Evolutionary conservation across 2,888 invertebrate genomes (phyloP).

Genomic region (Xylota segnis): DNA sequence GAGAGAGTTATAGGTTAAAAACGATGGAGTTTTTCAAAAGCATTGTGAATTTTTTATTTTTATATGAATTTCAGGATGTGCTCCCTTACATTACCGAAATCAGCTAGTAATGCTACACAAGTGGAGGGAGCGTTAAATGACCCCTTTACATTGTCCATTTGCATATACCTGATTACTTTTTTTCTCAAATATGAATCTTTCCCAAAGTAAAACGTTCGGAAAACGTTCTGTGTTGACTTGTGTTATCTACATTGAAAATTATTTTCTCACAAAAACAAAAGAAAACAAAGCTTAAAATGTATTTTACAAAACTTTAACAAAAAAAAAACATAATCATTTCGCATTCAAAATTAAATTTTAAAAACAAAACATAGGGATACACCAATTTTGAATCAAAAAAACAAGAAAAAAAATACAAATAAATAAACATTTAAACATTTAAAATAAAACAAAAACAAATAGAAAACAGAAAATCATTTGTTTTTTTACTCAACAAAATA

Average conservation of each 20-base stretch:
- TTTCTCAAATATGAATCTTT: no score
- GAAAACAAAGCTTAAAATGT: constrained; percentile 35
- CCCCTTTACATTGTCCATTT: constrained; percentile 70
- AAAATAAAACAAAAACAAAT: constrained; percentile 13
- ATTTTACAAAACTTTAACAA: constrained; percentile 46
- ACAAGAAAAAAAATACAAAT: constrained; percentile 11
- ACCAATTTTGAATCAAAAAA: neutral
- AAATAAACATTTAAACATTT: constrained; percentile 22
- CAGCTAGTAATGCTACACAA: constrained; percentile 46
- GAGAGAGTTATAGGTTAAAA: constrained; percentile 12
- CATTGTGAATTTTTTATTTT: constrained; percentile 59
- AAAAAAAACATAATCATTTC: no score
- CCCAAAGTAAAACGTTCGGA: constrained; percentile 46
- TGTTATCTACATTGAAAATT: constrained; percentile 36
- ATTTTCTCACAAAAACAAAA: constrained; percentile 8
- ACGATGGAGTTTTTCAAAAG: constrained; percentile 52
- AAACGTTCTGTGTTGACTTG: constrained; percentile 26
- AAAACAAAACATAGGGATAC: constrained; percentile 16
- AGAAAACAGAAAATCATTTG: constrained; percentile 4
- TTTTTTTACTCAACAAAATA: constrained; percentile 31
- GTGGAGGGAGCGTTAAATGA: constrained; percentile 39
- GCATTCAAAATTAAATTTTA: constrained; percentile 51
- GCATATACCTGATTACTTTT: constrained; percentile 46
- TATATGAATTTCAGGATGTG: constrained; percentile 55
- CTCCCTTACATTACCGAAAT: constrained; percentile 50